Base-by-base conservation (phyloP, 1,140 invertebrate genomes). In the Magallana ariakensis region DNA sequence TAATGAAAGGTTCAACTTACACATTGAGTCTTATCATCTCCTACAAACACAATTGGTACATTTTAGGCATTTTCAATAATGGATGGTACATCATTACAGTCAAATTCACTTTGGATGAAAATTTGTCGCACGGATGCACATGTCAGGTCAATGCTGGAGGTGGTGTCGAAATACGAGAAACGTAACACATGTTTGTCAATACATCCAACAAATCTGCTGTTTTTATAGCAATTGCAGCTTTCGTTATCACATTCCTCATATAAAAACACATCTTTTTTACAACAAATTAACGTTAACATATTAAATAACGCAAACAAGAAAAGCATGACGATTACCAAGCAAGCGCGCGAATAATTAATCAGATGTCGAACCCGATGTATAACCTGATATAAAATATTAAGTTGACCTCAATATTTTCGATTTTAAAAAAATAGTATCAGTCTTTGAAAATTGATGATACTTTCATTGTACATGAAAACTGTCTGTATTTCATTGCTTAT, bases 181-280 rank as follows among this genome's bases (percentile, higher is more conserved):
- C 57, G 57, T 60, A 60, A 60, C 57, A 33, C 33, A 3, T 33
- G 3, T 33, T 33, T 33, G 33, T 33, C 33, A 33, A 33, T 33
- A 33, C 33, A 60, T 11, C 57, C 57, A 9, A 60, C 57, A 60
- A 60, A 60, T 60, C 33, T 33, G 33, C 3, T 33, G 33, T 33
- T 33, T 33, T 33, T 33, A 33, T 33, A 33, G 1, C 33, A 60
- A 60, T 60, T 60, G 57, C 57, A 60, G 57, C 57, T 60, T 60
- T 60, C 57, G 57, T 60, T 60, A 60, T 60, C 57, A 60, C 57
- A 60, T 60, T 13, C 57, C 57, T 60, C 57, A 60, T 60, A n/a
- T 60, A 60, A 11, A 60, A 60, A 60, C 57, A 60, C 57, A 60
- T 60, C 57, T 60, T 60, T 60, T 60, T 60, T 60, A 60, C 57